Percentiles rank a stretch among this genome's conserved stretches.
Evolutionary conservation across 2,797 vertebrate species (phyloP).

Genomic region (Tarsius wallacei): DNA sequence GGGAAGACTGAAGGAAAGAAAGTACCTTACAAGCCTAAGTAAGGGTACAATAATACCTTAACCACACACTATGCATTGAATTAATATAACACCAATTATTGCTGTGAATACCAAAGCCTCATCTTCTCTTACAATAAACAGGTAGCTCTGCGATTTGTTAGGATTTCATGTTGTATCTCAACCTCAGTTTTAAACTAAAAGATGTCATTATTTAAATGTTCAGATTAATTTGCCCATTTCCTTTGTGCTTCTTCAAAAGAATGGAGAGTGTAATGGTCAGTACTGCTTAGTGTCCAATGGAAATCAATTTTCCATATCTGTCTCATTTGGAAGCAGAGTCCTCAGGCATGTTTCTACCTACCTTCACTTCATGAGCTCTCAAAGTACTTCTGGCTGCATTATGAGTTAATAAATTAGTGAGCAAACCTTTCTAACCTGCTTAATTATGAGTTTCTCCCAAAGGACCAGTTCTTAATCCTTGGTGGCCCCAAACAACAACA

Average conservation of each 20-base stretch:
- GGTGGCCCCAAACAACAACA: not conserved
- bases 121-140: not conserved
- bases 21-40: not conserved
- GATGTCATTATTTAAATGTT: not conserved
- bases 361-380: not conserved
- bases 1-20: not conserved
- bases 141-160: not conserved
- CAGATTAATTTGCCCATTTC: not conserved
- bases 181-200: constrained; percentile 46
- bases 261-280: not conserved
- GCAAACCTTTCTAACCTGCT: not conserved
- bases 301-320: not conserved
- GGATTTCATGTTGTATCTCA: not conserved
- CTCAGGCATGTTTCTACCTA: not conserved
- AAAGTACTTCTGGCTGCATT: not conserved
- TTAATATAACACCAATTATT: not conserved
- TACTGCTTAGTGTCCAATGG: not conserved
- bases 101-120: not conserved
- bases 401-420: not conserved
- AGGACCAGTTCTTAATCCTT: not conserved
- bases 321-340: not conserved
- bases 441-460: not conserved
- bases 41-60: not conserved
- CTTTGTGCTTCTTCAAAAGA: not conserved
- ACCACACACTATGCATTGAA: not conserved